Base-by-base conservation (phyloP, 2,113 vertebrate genomes). In the Crotalus viridis region DNA sequence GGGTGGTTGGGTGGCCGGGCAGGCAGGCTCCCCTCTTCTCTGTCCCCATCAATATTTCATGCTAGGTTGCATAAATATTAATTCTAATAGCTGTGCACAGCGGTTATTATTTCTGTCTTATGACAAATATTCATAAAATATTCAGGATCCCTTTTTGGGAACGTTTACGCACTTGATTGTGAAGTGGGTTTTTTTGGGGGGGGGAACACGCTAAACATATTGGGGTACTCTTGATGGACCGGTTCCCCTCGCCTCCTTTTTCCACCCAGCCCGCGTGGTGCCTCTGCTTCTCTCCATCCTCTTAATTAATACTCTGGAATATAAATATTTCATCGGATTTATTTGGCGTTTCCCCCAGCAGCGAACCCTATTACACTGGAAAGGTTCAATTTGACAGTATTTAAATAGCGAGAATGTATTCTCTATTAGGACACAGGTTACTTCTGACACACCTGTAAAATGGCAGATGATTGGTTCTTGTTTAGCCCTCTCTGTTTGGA, bases 21-120 rank as follows among this genome's bases (percentile, higher is more conserved):
- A 10, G 22, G 52, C 19, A 3, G 97, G 96, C 98, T 98, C 97
- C 95, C 97, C 97, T 97, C 98, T 98, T 96, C 97, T 98, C 97
- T 97, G 96, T 98, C 98, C 98, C 98, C 97, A 99, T 99, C 99
- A 99, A 99, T 99, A 99, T 99, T 99, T 99, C 98, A 99, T 99
- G 98, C 97, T 96, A 89, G 98, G 98, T 96, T 97, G 97, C 98
- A 99, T 99, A 99, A 99, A 99, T 99, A 99, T 99, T 99, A 98
- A 99, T 99, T 98, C 98, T 99, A 99, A 99, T 99, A 98, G 98
- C 98, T 99, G 98, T 98, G 98, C 98, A 98, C 98, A 97, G 97
- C 97, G 98, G 98, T 99, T 99, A 99, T 99, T 99, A 98, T 99
- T 99, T 98, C 98, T 98, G 98, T 98, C 98, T 98, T 98, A 98